A percentile compares a stretch with the other conserved stretches of the same genome.
Conservation (phyloP, 2,113 vertebrate genomes). For the Petrocephalus zakoni region DNA sequence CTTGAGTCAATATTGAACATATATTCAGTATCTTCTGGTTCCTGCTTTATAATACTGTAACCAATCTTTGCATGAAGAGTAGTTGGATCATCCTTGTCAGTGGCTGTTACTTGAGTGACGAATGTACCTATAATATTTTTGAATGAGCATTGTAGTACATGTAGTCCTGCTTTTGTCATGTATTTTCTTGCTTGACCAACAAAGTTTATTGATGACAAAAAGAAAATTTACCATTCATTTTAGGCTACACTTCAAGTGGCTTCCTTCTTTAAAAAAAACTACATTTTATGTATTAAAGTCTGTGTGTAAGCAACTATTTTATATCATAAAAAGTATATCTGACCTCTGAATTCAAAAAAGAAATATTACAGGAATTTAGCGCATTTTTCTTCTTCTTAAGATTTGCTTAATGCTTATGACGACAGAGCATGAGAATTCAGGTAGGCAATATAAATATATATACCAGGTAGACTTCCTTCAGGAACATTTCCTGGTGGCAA, state of each 20-base stretch:
- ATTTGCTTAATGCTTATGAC: background rate
- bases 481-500: conserved; percentile 5
- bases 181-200: background rate
- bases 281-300: background rate
- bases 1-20: conserved; percentile 68
- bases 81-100: conserved; percentile 77
- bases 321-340: background rate
- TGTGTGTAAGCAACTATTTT: background rate
- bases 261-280: background rate
- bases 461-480: conserved; percentile 42
- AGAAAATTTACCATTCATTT: background rate
- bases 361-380: background rate
- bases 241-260: background rate
- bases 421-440: background rate
- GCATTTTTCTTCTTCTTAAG: background rate
- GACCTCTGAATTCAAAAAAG: background rate
- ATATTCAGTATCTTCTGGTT: conserved; percentile 53
- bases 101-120: conserved; percentile 71
- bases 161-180: background rate
- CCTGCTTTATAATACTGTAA: conserved; percentile 71
- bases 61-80: conserved; percentile 72
- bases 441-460: background rate
- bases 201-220: background rate
- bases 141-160: background rate
- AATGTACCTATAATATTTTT: conserved; percentile 36